A percentile compares a stretch with the other conserved stretches of the same genome.
phyloP scores from a whole-genome alignment of 2,113 vertebrate genomes.

The Pungitius pungitius region DNA sequence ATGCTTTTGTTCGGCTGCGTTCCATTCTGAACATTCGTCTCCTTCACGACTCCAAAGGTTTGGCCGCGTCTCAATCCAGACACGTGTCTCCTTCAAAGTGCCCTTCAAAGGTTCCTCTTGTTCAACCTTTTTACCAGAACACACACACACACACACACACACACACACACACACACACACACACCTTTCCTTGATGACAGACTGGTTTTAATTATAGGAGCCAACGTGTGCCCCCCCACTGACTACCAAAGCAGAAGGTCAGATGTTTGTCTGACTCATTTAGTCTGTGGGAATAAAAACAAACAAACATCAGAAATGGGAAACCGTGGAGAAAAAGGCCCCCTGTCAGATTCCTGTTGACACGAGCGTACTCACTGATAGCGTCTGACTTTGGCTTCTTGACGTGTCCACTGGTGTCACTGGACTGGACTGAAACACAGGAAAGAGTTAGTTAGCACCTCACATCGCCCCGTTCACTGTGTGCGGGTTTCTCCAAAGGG shows the following conservation, averaged over 20 bases:
- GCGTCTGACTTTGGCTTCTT: conserved; percentile 73
- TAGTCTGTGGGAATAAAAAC: conserved; percentile 48
- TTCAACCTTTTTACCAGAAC: no score
- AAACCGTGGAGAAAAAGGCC: conserved; percentile 8
- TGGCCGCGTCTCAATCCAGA: no score
- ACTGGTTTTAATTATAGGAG: conserved; percentile 71
- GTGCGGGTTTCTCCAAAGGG: conserved; percentile 32
- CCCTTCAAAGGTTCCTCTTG: no score
- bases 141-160: no score
- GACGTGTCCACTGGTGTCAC: conserved; percentile 71
- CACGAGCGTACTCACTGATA: conserved; percentile 80
- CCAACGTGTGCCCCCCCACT: conserved; percentile 39
- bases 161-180: no score
- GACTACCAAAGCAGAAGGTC: conserved; percentile 39
- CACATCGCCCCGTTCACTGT: conserved; percentile 16
- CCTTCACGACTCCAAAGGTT: no score
- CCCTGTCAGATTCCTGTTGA: conserved; percentile 49
- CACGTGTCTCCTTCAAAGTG: no score
- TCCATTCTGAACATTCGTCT: no score
- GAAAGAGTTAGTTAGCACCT: conserved; percentile 47
- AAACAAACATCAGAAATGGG: conserved; percentile 22
- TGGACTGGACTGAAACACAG: conserved; percentile 82
- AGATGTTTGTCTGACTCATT: conserved; percentile 43
- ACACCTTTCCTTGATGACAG: conserved; percentile 50
- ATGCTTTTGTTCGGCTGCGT: no score